Evolutionary conservation across 1,140 invertebrate genomes (phyloP).

Genomic region (Meloidogyne exigua): DNA sequence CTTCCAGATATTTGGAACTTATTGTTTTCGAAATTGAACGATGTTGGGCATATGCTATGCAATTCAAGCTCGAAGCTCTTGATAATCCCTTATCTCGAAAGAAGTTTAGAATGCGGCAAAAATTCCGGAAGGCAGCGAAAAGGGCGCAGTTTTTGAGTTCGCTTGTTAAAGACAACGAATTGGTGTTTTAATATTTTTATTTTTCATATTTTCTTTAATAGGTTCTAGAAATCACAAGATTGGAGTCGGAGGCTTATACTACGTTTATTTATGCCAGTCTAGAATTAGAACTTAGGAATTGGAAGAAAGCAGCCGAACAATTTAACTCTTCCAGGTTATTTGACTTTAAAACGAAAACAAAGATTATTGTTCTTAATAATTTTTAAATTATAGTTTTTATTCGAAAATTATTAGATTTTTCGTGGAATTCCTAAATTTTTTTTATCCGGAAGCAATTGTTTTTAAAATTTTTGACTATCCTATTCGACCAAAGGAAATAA

Average conservation of each 20-base stretch:
- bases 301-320: conserved; percentile 77
- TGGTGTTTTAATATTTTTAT: conserved; percentile 10
- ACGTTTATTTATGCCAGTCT: conserved; percentile 85
- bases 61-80: conserved; percentile 75
- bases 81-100: conserved; percentile 76
- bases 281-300: conserved; percentile 84
- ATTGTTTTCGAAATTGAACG: conserved; percentile 85
- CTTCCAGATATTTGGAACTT: conserved; percentile 75
- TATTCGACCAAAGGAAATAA: no score
- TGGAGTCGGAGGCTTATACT: conserved; percentile 83
- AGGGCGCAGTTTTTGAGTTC: conserved; percentile 8
- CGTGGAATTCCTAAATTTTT: no score
- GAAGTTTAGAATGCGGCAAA: conserved; percentile 82
- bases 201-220: conserved; percentile 20
- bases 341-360: background rate
- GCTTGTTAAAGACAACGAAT: conserved; percentile 65
- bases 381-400: no score
- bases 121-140: conserved; percentile 80
- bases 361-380: conserved; percentile 58
- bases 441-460: no score
- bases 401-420: no score
- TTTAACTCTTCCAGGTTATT: conserved; percentile 69
- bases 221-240: conserved; percentile 84
- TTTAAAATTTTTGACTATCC: no score
- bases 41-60: conserved; percentile 93